Conservation (phyloP, 1,140 invertebrate species). For the Neodiprion lecontei region DNA sequence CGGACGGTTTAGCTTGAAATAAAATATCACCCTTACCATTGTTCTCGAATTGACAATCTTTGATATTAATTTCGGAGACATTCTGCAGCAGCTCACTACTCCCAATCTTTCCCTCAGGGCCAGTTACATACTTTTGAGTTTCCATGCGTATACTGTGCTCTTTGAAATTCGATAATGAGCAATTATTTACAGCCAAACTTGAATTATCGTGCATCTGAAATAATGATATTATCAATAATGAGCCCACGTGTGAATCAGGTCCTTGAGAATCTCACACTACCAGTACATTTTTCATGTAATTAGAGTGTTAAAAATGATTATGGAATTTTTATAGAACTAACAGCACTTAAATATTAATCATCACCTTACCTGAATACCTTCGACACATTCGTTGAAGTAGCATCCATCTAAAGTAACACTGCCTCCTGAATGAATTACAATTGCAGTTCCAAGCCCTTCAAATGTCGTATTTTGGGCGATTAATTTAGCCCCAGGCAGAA, state of each 20-base stretch:
- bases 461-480: slow-evolving; percentile 45
- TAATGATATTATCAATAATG: slow-evolving; percentile 2
- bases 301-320: too few relatives aligned
- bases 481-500: slow-evolving; percentile 51
- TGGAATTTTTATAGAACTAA: background rate
- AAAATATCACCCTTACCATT: slow-evolving; percentile 44
- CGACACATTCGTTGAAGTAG: slow-evolving; percentile 46
- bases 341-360: background rate
- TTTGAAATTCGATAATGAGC: slow-evolving; percentile 45
- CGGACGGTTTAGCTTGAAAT: slow-evolving; percentile 34
- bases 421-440: slow-evolving; percentile 45
- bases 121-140: slow-evolving; percentile 42
- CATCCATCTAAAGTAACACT: slow-evolving; percentile 45
- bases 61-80: slow-evolving; percentile 40
- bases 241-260: background rate
- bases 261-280: too few relatives aligned
- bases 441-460: slow-evolving; percentile 48
- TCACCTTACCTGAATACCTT: slow-evolving; percentile 51
- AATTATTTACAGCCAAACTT: slow-evolving; percentile 39
- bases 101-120: slow-evolving; percentile 36
- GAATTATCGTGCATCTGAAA: slow-evolving; percentile 45
- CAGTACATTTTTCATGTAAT: too few relatives aligned
- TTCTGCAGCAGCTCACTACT: slow-evolving; percentile 38
- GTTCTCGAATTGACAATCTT: slow-evolving; percentile 48
- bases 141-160: slow-evolving; percentile 54